Evolutionary conservation across 2,797 vertebrate species (phyloP).

Genomic region (Limosa lapponica): DNA sequence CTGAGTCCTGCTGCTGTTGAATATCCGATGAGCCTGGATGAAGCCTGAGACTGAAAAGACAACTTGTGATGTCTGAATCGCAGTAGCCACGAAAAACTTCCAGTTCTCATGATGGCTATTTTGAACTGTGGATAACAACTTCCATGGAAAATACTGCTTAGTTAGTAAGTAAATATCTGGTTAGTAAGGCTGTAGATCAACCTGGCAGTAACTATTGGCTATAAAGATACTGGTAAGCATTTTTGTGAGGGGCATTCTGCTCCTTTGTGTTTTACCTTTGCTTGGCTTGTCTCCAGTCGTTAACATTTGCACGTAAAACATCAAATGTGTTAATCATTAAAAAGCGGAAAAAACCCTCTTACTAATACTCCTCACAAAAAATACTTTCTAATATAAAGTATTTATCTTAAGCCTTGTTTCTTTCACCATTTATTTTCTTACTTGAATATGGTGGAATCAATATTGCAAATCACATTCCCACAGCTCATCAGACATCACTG

Average conservation of each 20-base stretch:
- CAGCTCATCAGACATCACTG: neutral
- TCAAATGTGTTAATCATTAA: neutral
- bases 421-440: conserved; percentile 2
- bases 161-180: neutral
- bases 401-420: neutral
- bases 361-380: neutral
- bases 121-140: neutral
- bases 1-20: neutral
- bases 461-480: conserved; percentile 1
- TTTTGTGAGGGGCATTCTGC: neutral
- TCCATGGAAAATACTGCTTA: neutral
- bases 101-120: neutral
- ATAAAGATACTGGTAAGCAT: neutral
- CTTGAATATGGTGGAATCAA: neutral
- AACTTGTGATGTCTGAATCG: neutral
- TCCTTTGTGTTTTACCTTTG: neutral
- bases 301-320: neutral
- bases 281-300: neutral
- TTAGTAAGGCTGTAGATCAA: neutral
- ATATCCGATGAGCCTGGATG: neutral
- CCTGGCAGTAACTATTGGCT: neutral
- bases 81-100: neutral
- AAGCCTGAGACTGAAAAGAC: neutral
- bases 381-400: neutral
- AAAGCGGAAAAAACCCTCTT: neutral